Conservation (phyloP, 1,140 invertebrate genomes). For the Caerostris extrusa region DNA sequence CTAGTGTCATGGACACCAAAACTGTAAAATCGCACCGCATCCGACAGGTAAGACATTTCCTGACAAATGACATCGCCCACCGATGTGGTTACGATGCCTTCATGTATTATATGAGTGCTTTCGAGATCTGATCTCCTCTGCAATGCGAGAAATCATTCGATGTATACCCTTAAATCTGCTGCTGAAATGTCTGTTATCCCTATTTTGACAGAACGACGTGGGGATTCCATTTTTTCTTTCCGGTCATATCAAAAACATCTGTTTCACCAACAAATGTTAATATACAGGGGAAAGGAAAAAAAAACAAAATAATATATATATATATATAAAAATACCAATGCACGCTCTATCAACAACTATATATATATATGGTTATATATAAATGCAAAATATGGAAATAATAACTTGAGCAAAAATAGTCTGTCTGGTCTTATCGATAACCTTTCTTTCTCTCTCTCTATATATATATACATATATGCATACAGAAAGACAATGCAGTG, state of each 20-base stretch:
- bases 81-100: conserved; percentile 14
- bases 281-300: background rate
- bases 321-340: background rate
- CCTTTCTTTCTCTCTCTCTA: background rate
- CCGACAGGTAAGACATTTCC: conserved; percentile 22
- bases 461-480: background rate
- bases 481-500: background rate
- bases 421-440: background rate
- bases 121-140: conserved; percentile 9
- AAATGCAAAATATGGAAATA: no score
- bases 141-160: background rate
- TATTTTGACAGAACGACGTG: conserved; percentile 17
- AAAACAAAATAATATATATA: background rate
- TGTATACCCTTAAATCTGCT: background rate
- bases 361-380: background rate
- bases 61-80: conserved; percentile 2
- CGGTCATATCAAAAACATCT: background rate
- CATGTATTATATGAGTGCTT: conserved; percentile 1
- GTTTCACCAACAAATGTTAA: conserved; percentile 29
- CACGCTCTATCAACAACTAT: conserved; percentile 13
- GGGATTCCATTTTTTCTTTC: conserved; percentile 23
- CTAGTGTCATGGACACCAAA: conserved; percentile 22
- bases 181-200: conserved; percentile 43
- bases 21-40: conserved; percentile 13
- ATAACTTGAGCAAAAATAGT: background rate